Percentiles rank a stretch among this genome's conserved stretches.
Conservation (phyloP, 2,888 invertebrate genomes). For the Arrhopalites spinosus region DNA sequence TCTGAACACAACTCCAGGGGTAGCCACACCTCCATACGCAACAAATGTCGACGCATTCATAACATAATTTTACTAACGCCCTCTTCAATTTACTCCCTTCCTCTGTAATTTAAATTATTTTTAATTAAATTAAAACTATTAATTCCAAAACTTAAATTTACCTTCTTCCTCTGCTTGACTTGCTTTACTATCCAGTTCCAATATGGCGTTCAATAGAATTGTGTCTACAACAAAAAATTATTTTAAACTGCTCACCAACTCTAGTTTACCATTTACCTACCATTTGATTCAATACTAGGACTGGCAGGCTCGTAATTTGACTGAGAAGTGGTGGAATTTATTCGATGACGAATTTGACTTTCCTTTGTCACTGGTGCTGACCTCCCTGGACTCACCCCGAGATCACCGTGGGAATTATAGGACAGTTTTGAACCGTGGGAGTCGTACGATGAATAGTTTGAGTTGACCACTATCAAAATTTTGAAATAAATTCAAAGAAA, state of each 20-base stretch:
- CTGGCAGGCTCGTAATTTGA: conserved; percentile 7
- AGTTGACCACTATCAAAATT: conserved; percentile 66
- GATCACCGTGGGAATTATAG: conserved; percentile 91
- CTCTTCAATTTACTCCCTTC: too few species aligned
- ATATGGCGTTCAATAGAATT: too few species aligned
- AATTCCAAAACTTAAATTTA: too few species aligned
- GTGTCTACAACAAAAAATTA: too few species aligned
- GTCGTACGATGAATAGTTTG: conserved; percentile 92
- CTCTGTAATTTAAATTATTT: too few species aligned
- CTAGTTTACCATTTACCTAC: too few species aligned
- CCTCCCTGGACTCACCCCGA: conserved; percentile 69
- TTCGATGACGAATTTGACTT: conserved; percentile 71
- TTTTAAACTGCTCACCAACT: too few species aligned
- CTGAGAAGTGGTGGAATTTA: conserved; percentile 46
- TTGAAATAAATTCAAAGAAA: background rate
- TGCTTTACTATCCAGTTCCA: too few species aligned
- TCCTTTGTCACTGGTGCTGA: conserved; percentile 80
- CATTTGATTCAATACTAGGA: too few species aligned
- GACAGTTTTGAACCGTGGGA: conserved; percentile 92
- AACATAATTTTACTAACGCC: conserved; percentile 72
- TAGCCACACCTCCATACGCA: conserved; percentile 89
- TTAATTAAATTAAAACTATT: too few species aligned
- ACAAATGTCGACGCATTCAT: conserved; percentile 72
- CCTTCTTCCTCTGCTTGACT: too few species aligned
- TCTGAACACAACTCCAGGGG: conserved; percentile 88